Percentiles rank a stretch among this genome's conserved stretches.
Evolutionary conservation across 37 sponge, comb jelly and placozoan species (phyloP).

Genomic region (Diacarnus erythraeanus): DNA sequence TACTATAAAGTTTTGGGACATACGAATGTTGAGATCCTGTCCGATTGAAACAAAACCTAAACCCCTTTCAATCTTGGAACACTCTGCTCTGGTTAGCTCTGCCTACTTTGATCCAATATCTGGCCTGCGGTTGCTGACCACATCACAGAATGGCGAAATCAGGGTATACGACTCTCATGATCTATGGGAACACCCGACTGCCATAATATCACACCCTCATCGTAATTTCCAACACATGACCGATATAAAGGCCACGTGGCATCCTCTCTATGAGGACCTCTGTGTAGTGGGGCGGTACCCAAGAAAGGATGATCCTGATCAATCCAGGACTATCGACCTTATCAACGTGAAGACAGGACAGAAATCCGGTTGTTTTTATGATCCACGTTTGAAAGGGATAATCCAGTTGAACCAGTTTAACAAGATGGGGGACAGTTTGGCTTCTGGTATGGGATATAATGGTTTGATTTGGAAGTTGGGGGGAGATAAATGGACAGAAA

Average conservation of each 20-base stretch:
- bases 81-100: slow-evolving; percentile 31
- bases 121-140: slow-evolving; percentile 52
- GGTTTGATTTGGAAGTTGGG: slow-evolving; percentile 23
- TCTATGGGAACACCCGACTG: slow-evolving; percentile 22
- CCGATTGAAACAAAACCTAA: not conserved
- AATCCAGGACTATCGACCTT: slow-evolving; percentile 46
- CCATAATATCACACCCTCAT: slow-evolving; percentile 45
- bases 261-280: slow-evolving; percentile 62
- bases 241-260: slow-evolving; percentile 69
- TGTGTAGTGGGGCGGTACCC: slow-evolving; percentile 58
- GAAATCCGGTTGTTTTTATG: slow-evolving; percentile 24
- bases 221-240: slow-evolving; percentile 71
- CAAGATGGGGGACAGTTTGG: slow-evolving; percentile 35
- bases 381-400: slow-evolving; percentile 4
- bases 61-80: slow-evolving; percentile 23
- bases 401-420: slow-evolving; percentile 53
- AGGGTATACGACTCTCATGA: slow-evolving; percentile 51
- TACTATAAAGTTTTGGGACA: slow-evolving; percentile 59
- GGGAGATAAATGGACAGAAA: not conserved
- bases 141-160: slow-evolving; percentile 57
- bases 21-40: slow-evolving; percentile 19
- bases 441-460: slow-evolving; percentile 67
- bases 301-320: slow-evolving; percentile 7
- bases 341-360: slow-evolving; percentile 38
- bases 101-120: slow-evolving; percentile 57